Percentiles rank a stretch among this genome's conserved stretches.
These are phyloP conservation scores for Lycodopsis pacificus DNA, from an alignment of 2,797 vertebrate genomes.

Conservation along the genomic window DNA sequence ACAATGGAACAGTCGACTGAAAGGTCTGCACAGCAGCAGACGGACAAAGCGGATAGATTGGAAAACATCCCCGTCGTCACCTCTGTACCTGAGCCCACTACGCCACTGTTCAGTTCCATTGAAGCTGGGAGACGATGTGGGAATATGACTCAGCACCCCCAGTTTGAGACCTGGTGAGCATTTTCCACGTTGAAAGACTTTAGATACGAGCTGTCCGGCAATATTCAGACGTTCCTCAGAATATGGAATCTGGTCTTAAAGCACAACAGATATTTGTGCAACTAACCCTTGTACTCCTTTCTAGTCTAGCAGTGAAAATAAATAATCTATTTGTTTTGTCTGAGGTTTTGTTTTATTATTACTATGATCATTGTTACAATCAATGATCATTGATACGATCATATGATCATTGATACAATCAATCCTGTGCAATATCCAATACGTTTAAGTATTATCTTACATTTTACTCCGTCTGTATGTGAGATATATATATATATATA, in stretches of 20 bases:
- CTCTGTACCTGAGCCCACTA: slow-evolving; percentile 44
- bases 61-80: slow-evolving; percentile 64
- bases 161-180: background rate
- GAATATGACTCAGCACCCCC: background rate
- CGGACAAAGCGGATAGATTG: slow-evolving; percentile 60
- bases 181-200: too few relatives aligned
- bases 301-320: background rate
- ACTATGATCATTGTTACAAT: background rate
- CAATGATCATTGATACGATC: too few relatives aligned
- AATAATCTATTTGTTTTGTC: background rate
- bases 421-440: too few relatives aligned
- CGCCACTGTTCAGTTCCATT: slow-evolving; percentile 49
- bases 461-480: too few relatives aligned
- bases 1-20: slow-evolving; percentile 68
- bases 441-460: too few relatives aligned
- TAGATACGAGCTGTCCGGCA: background rate
- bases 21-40: slow-evolving; percentile 74
- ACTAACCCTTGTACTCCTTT: background rate
- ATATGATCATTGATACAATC: too few relatives aligned
- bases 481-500: too few relatives aligned
- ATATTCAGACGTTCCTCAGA: background rate
- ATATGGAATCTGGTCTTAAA: background rate
- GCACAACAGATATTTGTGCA: background rate
- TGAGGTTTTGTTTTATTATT: too few relatives aligned
- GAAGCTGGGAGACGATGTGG: slow-evolving; percentile 30